These are phyloP conservation scores for Lasioglossum villosulum DNA, from an alignment of 2,888 invertebrate species.

Conservation along the genomic window DNA sequence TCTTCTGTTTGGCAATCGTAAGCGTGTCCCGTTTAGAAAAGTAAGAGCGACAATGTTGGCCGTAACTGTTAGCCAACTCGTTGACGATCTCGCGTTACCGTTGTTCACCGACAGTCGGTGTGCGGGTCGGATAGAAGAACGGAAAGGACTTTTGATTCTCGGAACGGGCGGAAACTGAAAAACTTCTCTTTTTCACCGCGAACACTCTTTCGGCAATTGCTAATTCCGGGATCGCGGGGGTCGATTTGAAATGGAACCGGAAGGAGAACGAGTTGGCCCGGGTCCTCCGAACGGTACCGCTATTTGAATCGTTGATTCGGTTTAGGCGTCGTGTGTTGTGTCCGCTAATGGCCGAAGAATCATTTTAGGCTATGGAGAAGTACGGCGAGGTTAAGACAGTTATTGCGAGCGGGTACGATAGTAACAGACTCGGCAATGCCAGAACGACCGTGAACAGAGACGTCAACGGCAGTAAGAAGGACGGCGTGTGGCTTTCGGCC, in stretches of 20 bases:
- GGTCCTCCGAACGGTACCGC: conserved; percentile 49
- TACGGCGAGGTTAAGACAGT: conserved; percentile 45
- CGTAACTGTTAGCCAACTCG: conserved; percentile 36
- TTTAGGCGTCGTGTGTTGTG: conserved; percentile 52
- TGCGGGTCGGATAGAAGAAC: background rate
- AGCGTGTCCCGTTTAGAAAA: conserved; percentile 32
- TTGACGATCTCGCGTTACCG: conserved; percentile 34
- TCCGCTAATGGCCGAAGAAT: conserved; percentile 38
- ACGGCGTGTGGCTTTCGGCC: conserved; percentile 78
- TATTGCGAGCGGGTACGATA: conserved; percentile 53
- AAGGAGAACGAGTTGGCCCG: conserved; percentile 46
- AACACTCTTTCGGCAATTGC: background rate
- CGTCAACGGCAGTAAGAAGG: conserved; percentile 67
- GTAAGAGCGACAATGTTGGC: conserved; percentile 34
- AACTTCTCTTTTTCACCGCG: background rate
- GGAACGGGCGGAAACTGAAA: background rate
- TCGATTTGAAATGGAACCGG: conserved; percentile 28
- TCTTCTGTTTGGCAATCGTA: background rate
- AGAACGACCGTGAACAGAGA: conserved; percentile 62
- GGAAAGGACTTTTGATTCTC: background rate
- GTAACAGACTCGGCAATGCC: conserved; percentile 63
- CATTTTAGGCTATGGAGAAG: conserved; percentile 64
- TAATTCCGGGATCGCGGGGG: background rate
- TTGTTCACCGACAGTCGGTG: background rate
- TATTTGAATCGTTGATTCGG: conserved; percentile 50